Percentiles rank a stretch among this genome's conserved stretches.
Evolutionary conservation across 2,888 invertebrate species (phyloP).

Genomic region (Ceriagrion tenellum): DNA sequence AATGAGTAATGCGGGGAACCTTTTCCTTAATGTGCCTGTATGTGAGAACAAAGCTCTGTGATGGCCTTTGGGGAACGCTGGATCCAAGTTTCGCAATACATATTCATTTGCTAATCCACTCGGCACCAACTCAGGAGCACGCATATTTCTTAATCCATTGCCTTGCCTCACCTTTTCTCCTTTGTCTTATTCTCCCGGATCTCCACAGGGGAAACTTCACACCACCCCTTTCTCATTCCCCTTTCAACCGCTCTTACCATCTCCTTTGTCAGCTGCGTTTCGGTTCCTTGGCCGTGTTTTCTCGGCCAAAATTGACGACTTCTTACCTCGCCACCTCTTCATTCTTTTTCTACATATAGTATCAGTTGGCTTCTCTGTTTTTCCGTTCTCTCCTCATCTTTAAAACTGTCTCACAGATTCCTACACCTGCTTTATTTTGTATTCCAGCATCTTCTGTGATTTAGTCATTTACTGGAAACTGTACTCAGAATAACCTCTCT

Average conservation of each 20-base stretch:
- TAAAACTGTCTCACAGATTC: too few relatives aligned
- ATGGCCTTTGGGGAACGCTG: background rate
- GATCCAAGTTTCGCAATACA: conserved; percentile 61
- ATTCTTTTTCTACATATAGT: background rate
- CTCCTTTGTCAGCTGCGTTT: background rate
- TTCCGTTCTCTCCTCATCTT: background rate
- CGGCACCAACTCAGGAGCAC: conserved; percentile 6
- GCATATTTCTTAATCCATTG: conserved; percentile 54
- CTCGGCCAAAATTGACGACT: background rate
- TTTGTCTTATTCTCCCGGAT: background rate
- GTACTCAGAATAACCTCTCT: too few relatives aligned
- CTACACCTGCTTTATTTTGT: too few relatives aligned
- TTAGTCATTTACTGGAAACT: too few relatives aligned
- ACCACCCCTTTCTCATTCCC: background rate
- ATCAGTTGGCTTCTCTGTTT: background rate
- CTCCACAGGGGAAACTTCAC: background rate
- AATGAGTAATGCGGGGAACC: background rate
- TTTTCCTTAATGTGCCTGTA: background rate
- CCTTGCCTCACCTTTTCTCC: background rate
- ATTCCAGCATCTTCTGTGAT: too few relatives aligned
- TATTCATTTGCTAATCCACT: conserved; percentile 59
- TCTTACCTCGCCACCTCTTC: background rate
- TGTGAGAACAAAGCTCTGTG: background rate
- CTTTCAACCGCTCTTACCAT: background rate
- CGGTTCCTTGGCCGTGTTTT: background rate